Base-by-base conservation (phyloP, 2,113 vertebrate species). In the Platichthys flesus region DNA sequence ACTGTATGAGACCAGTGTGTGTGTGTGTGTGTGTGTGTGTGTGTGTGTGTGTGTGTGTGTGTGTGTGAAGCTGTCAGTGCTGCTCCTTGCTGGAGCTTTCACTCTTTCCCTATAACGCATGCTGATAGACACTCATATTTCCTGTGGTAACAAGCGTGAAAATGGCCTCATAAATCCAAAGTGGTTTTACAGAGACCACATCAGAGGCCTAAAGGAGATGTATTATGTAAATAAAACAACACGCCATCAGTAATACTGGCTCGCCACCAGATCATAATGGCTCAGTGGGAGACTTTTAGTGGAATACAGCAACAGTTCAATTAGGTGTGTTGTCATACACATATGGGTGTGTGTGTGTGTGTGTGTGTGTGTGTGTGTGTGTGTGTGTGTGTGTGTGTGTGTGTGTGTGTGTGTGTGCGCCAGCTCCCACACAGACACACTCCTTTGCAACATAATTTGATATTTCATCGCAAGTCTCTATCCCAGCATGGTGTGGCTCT, bases 181-280 rank as follows among this genome's bases (percentile, higher is more conserved):
- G 88, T 82, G 81, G 71, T 86, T 91, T 90, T 87, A 83, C 85
- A 35, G 81, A 81, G 85, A 84, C 84, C 85, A 89, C 84, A 90
- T 89, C 85, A 86, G 82, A n/a, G 5, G 74, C 63, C 87, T 85
- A 90, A 91, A 90, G 85, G 87, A 91, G 91, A 92, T 76, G 85
- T 90, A 89, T 90, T 90, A 90, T 91, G 88, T 91, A 91, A 92
- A 92, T 92, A 92, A 93, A 92, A 93, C 92, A 92, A 93, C 85
- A 90, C 69, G 82, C 85, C 81, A 88, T 89, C 88, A 89, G 88
- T 89, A 89, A 91, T 71, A 74, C 88, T 74, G 80, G 87, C 85
- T 85, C 61, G 79, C 85, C 78, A 76, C 74, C 49, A 77, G 76
- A 83, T 92, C 86, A 87, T 90, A 91, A 89, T 90, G 89, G 88